Base-by-base conservation (phyloP, 2,113 vertebrate species). In the Sula dactylatra region DNA sequence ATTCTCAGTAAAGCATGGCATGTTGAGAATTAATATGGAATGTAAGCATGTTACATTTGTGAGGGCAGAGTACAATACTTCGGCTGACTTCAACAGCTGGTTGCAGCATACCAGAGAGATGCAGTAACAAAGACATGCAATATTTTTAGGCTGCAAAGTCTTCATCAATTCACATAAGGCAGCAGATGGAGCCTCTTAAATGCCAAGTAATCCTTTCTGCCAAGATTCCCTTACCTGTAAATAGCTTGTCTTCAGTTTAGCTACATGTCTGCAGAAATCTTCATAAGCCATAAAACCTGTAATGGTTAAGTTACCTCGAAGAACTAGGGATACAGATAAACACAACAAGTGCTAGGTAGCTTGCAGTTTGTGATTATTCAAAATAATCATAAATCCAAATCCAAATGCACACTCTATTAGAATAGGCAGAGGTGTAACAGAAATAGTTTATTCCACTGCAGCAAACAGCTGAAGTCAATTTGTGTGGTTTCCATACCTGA, bases 221-320 rank as follows among this genome's bases (percentile, higher is more conserved):
- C 50, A 81, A 67, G 11, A 58, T 64, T 67, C 27, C 17, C 44
- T 86, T 98, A 99, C 98, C 97, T 99, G 98, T 82, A 99, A 92
- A 95, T 98, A 99, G 78, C 97, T 98, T 65, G 98, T 90, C 82
- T 98, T 93, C 92, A 99, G 80, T 93, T 58, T 95, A 89, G 98
- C 98, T 58, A 66, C 24, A 3, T 98, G 97, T n/a, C 98, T 98
- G 91, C 98, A 98, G 88, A 99, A 98, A 96, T 98, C 98, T 96
- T 99, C 98, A 86, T 98, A 98, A 49, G 96, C 98, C 86, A 94
- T 96, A 31, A 97, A 98, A 54, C 90, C 82, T 18, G 98, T 64
- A 98, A 70, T 81, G 96, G 87, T 66, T 98, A 98, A 11, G 94
- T 97, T 32, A 98, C 95, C 97, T 98, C 79, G 50, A 71, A 96